Conservation (phyloP, 1,140 invertebrate species). For the Conopomorpha cramerella region DNA sequence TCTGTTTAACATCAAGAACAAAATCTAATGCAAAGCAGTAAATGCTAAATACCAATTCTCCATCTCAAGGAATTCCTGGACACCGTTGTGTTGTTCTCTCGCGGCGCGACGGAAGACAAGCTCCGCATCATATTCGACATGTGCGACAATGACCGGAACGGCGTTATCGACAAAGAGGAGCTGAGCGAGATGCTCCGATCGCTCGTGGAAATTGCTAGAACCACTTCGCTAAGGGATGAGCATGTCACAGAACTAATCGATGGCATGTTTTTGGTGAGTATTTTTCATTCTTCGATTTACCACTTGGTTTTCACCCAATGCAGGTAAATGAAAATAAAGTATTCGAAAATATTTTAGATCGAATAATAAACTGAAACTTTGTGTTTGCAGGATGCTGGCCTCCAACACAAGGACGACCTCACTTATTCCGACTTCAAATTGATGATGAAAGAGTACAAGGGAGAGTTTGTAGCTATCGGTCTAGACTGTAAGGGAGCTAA, state of each 20-base stretch:
- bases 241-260: constrained; percentile 92
- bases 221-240: constrained; percentile 85
- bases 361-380: no score
- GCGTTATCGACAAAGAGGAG: constrained; percentile 93
- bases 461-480: constrained; percentile 95
- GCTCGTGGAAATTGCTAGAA: constrained; percentile 92
- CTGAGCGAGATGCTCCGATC: constrained; percentile 93
- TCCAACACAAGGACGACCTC: constrained; percentile 88
- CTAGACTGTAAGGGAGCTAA: constrained; percentile 95
- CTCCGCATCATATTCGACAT: constrained; percentile 97
- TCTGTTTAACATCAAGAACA: no score
- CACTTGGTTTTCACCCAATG: no score
- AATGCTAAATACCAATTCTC: no score
- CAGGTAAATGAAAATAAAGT: no score
- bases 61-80: constrained; percentile 97
- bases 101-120: constrained; percentile 95
- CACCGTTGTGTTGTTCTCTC: constrained; percentile 89
- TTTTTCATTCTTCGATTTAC: no score
- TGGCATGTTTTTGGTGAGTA: constrained; percentile 84
- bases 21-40: no score
- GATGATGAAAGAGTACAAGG: constrained; percentile 97
- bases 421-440: constrained; percentile 95
- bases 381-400: constrained; percentile 81
- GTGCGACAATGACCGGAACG: constrained; percentile 96
- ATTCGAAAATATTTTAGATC: no score